phyloP scores from a whole-genome alignment of 1,140 invertebrate species.

The Euborellia annulipes region DNA sequence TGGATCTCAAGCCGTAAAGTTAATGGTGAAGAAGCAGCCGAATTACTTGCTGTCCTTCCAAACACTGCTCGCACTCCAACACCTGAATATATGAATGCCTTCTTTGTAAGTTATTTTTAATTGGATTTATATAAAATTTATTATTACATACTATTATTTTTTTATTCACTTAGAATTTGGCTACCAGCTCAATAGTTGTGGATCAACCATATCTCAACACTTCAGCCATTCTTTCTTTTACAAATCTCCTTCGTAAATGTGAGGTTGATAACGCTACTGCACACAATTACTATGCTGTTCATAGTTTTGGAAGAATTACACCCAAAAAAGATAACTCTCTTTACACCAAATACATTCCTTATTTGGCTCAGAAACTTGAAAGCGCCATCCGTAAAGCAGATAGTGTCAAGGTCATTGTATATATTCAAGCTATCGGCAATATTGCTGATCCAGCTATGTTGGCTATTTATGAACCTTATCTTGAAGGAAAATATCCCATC shows the following conservation, averaged over 20 bases:
- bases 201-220: conserved; percentile 31
- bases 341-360: conserved; percentile 36
- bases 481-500: conserved; percentile 36
- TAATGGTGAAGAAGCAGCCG: conserved; percentile 32
- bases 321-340: conserved; percentile 31
- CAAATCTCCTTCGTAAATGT: conserved; percentile 37
- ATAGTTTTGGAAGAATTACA: conserved; percentile 37
- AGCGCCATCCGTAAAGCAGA: conserved; percentile 33
- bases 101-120: conserved; percentile 28
- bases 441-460: conserved; percentile 40
- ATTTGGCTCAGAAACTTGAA: conserved; percentile 33
- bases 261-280: conserved; percentile 36
- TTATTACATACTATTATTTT: background rate
- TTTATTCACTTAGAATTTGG: conserved; percentile 17
- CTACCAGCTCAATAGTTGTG: conserved; percentile 30
- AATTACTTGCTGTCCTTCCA: conserved; percentile 32
- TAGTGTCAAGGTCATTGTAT: conserved; percentile 35
- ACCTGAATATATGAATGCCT: conserved; percentile 37
- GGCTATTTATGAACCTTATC: conserved; percentile 40
- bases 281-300: conserved; percentile 41
- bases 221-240: conserved; percentile 36
- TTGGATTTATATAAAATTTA: conserved; percentile 19
- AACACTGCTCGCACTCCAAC: conserved; percentile 40
- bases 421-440: conserved; percentile 43
- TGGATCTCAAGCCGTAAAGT: conserved; percentile 42